These are phyloP conservation scores for Synanceia verrucosa DNA, from an alignment of 2,797 vertebrate species.

Conservation along the genomic window DNA sequence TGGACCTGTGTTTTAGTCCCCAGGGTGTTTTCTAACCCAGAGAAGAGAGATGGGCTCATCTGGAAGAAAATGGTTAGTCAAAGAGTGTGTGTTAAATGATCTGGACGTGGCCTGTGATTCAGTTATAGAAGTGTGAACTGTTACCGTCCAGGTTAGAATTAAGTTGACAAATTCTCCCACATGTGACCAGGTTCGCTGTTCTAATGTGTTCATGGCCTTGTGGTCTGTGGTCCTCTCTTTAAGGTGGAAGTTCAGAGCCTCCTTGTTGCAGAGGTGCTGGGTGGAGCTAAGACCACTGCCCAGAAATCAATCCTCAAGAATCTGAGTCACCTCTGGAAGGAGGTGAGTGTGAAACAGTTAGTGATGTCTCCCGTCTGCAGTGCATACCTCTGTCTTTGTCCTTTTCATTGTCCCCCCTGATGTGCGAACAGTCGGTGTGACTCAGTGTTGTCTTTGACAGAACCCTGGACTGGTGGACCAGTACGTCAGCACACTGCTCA, in stretches of 20 bases:
- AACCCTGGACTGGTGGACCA: slow-evolving; percentile 89
- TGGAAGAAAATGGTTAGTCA: slow-evolving; percentile 93
- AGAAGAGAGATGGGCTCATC: slow-evolving; percentile 88
- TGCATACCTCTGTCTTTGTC: too few species aligned
- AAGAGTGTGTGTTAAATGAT: not conserved
- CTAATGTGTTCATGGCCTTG: not conserved
- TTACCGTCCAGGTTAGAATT: not conserved
- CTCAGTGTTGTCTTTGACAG: slow-evolving; percentile 72
- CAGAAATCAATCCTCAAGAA: slow-evolving; percentile 89
- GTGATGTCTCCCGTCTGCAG: too few species aligned
- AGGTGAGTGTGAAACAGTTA: slow-evolving; percentile 82
- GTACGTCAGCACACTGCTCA: slow-evolving; percentile 88
- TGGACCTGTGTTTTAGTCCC: slow-evolving; percentile 93
- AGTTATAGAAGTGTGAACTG: not conserved
- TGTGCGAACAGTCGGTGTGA: not conserved
- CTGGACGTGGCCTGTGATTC: not conserved
- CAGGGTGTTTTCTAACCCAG: slow-evolving; percentile 84
- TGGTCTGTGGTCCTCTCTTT: not conserved
- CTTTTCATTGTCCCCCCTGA: not conserved
- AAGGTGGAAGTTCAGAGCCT: slow-evolving; percentile 96
- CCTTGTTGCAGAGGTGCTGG: slow-evolving; percentile 91
- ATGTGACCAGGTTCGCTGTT: not conserved
- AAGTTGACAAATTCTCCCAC: not conserved
- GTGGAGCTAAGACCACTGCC: slow-evolving; percentile 89
- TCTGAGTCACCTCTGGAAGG: slow-evolving; percentile 89